A percentile compares a stretch with the other conserved stretches of the same genome.
Evolutionary conservation across 2,888 invertebrate species (phyloP).

Genomic region (Merodon equestris): DNA sequence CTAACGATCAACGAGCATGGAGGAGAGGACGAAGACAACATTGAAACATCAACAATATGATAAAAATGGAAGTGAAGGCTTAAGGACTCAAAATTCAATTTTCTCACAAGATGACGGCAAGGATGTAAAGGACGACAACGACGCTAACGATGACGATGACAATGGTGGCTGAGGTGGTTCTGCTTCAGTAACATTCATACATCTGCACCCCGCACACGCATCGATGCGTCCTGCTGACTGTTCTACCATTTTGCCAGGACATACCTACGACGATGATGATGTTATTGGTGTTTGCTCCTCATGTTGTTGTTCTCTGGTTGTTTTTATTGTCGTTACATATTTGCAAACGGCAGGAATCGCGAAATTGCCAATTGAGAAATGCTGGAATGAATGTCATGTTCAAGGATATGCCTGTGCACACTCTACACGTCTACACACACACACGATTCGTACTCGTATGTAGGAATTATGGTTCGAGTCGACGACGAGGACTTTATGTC

Average conservation of each 20-base stretch:
- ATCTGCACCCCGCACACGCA: no score
- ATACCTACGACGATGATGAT: conserved; percentile 32
- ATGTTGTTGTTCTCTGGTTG: conserved; percentile 42
- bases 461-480: conserved; percentile 27
- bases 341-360: conserved; percentile 22
- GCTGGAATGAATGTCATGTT: conserved; percentile 2
- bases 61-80: conserved; percentile 66
- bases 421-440: no score
- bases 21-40: conserved; percentile 20
- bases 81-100: conserved; percentile 68
- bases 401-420: not conserved
- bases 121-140: no score
- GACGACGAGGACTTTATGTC: not conserved
- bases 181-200: no score
- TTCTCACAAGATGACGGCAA: conserved; percentile 45
- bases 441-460: no score
- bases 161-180: no score
- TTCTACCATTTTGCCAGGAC: no score
- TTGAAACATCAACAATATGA: conserved; percentile 66
- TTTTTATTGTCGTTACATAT: conserved; percentile 28
- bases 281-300: conserved; percentile 47
- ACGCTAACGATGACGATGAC: no score
- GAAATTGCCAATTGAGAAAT: conserved; percentile 41
- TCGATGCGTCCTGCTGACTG: no score
- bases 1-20: not conserved